Evolutionary conservation across 2,113 vertebrate species (phyloP).

Genomic region (Geococcyx californianus): DNA sequence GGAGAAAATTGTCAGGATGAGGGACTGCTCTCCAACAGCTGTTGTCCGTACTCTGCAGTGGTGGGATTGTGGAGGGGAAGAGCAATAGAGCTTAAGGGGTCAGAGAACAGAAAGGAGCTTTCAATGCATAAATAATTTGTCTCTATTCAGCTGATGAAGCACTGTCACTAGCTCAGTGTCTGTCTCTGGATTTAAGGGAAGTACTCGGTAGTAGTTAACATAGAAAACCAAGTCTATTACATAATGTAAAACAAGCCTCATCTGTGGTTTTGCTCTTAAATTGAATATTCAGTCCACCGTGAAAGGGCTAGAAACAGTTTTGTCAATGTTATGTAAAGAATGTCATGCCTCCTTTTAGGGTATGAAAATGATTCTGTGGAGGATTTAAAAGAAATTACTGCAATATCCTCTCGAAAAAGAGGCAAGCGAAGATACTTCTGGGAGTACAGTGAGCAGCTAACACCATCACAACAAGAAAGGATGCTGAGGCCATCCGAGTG

Average conservation of each 20-base stretch:
- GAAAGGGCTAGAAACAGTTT: background rate
- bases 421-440: conserved; percentile 97
- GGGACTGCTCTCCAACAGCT: background rate
- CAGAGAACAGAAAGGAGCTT: background rate
- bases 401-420: conserved; percentile 91
- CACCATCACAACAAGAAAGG: conserved; percentile 90
- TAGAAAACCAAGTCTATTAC: background rate
- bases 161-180: background rate
- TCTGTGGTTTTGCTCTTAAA: background rate
- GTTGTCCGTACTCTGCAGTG: background rate
- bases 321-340: background rate
- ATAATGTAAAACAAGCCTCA: background rate
- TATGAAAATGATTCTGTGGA: conserved; percentile 93
- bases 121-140: background rate
- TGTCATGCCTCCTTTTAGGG: conserved; percentile 74
- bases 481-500: conserved; percentile 95
- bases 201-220: background rate
- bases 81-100: background rate
- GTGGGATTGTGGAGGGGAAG: background rate
- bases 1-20: background rate
- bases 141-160: background rate
- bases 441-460: conserved; percentile 98
- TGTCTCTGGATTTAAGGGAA: background rate
- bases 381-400: conserved; percentile 91
- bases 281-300: background rate